Percentiles rank a stretch among this genome's conserved stretches.
Evolutionary conservation across 2,113 vertebrate species (phyloP).

Genomic region (Megatriorchis doriae): DNA sequence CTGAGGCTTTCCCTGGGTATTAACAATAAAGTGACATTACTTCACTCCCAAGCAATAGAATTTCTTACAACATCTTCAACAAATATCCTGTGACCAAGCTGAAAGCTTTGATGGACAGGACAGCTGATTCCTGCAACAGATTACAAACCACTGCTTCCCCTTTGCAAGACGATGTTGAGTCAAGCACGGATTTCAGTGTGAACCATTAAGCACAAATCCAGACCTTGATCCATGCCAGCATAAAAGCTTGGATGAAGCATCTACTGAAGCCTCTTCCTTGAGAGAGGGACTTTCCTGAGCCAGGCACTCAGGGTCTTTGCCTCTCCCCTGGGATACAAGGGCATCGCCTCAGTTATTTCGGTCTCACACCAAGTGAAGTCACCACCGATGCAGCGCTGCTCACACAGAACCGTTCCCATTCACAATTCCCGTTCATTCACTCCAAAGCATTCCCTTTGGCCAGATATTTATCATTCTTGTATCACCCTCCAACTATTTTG

Average conservation of each 20-base stretch:
- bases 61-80: neutral
- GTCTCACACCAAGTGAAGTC: neutral
- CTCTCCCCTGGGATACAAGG: neutral
- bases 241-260: neutral
- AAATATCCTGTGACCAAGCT: neutral
- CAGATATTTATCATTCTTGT: slow-evolving; percentile 23
- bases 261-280: neutral
- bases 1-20: neutral
- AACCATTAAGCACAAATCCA: neutral
- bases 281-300: neutral
- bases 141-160: neutral
- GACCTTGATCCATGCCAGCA: neutral
- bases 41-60: neutral
- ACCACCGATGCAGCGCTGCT: fast-evolving
- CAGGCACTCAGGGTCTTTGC: fast-evolving
- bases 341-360: fast-evolving
- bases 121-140: neutral
- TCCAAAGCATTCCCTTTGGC: neutral
- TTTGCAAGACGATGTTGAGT: neutral
- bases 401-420: neutral
- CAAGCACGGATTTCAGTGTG: fast-evolving
- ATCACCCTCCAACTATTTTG: slow-evolving; percentile 41
- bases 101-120: neutral
- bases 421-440: slow-evolving; percentile 6
- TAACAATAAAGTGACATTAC: neutral